Percentiles rank a stretch among this genome's conserved stretches.
phyloP scores from a whole-genome alignment of 2,888 invertebrate genomes.

The Bombyx huttoni region DNA sequence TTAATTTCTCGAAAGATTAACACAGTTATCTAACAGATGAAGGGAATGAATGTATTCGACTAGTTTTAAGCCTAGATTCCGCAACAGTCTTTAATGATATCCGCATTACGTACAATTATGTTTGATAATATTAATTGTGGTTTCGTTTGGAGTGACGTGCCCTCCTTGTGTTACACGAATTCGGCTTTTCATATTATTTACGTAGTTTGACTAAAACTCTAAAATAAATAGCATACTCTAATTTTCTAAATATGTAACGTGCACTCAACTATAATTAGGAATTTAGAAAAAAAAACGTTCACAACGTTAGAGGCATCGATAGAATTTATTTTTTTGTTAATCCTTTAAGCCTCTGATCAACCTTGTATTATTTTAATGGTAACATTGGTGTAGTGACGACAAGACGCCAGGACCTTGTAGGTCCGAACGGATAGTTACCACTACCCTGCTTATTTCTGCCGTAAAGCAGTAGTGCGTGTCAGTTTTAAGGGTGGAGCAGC shows the following conservation, averaged over 20 bases:
- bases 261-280: not conserved
- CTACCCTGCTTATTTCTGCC: too few species aligned
- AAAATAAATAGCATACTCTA: not conserved
- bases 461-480: too few species aligned
- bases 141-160: not conserved
- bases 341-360: too few species aligned
- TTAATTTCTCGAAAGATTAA: slow-evolving; percentile 23
- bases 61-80: not conserved
- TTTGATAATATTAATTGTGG: not conserved
- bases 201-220: not conserved
- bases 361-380: too few species aligned
- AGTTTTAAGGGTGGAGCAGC: too few species aligned
- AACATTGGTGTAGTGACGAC: too few species aligned
- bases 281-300: not conserved
- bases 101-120: not conserved
- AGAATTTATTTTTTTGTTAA: too few species aligned
- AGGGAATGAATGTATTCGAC: not conserved
- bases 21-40: slow-evolving; percentile 31
- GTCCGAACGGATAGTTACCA: too few species aligned
- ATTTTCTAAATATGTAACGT: too few species aligned
- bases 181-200: not conserved
- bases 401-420: too few species aligned
- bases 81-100: not conserved
- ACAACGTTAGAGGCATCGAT: not conserved
- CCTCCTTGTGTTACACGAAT: not conserved